Conservation (phyloP, 2,113 vertebrate genomes). For the Cyanistes caeruleus region DNA sequence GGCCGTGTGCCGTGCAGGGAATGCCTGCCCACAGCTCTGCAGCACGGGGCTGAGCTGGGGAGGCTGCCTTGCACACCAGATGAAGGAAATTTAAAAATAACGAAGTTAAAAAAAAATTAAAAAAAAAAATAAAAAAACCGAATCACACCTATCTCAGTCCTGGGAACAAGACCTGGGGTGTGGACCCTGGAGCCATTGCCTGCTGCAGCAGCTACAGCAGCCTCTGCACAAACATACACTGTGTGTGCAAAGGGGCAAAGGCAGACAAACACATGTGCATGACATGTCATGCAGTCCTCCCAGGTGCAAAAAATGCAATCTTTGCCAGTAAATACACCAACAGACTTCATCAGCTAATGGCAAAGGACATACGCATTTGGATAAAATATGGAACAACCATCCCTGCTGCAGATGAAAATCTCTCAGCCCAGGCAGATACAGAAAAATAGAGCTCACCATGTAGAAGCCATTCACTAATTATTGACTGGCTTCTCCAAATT, state of each 20-base stretch:
- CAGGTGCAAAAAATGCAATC: neutral
- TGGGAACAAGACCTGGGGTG: neutral
- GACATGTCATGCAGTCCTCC: neutral
- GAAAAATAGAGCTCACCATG: neutral
- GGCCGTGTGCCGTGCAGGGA: neutral
- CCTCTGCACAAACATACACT: neutral
- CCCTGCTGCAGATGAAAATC: neutral
- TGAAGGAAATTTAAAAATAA: neutral
- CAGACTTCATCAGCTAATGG: neutral
- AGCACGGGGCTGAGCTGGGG: neutral
- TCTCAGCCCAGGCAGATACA: neutral
- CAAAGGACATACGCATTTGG: neutral
- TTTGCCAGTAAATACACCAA: neutral
- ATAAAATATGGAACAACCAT: neutral
- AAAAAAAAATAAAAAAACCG: rapidly evolving
- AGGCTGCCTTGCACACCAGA: neutral
- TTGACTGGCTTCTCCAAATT: neutral
- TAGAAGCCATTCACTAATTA: neutral
- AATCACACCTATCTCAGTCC: neutral
- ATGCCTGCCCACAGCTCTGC: neutral
- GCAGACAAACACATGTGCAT: neutral
- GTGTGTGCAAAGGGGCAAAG: neutral
- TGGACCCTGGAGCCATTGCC: rapidly evolving
- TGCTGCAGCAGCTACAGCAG: neutral
- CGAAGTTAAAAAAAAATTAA: neutral